Conservation (phyloP, 2,888 invertebrate species). For the Amphipyra tragopoginis region DNA sequence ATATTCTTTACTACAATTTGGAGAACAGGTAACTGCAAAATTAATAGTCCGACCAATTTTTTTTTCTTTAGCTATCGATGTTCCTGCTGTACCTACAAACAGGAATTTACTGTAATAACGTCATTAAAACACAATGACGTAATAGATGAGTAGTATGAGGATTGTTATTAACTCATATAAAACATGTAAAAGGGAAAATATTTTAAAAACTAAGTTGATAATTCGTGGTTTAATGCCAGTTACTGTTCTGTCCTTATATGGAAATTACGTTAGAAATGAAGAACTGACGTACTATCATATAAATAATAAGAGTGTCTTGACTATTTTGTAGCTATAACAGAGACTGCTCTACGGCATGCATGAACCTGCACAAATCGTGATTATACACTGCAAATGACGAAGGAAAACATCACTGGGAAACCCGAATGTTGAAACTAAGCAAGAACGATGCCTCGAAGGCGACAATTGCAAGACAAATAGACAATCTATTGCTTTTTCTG, state of each 20-base stretch:
- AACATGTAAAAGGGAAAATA: constrained; percentile 6
- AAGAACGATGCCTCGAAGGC: constrained; percentile 10
- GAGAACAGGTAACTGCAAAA: no score
- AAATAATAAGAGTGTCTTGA: background rate
- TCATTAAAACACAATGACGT: constrained; percentile 9
- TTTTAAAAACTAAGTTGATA: background rate
- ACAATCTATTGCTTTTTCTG: constrained; percentile 21
- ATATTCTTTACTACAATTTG: no score
- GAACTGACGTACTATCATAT: background rate
- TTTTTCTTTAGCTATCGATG: no score
- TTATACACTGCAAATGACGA: constrained; percentile 20
- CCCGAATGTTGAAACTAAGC: constrained; percentile 39
- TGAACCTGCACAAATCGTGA: constrained; percentile 18
- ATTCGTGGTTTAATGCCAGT: constrained; percentile 5
- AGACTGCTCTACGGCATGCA: constrained; percentile 2
- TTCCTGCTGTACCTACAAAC: no score
- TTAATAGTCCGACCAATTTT: no score
- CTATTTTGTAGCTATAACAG: background rate
- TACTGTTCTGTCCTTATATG: background rate
- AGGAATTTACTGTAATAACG: constrained; percentile 4
- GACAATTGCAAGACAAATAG: constrained; percentile 28
- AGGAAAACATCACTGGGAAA: constrained; percentile 42
- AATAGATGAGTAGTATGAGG: background rate
- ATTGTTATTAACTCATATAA: constrained; percentile 1
- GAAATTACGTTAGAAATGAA: no score